Evolutionary conservation across 1,140 invertebrate genomes (phyloP), one percentile per base, ranked within the genome.

Genomic region (Calliphora vicina): DNA sequence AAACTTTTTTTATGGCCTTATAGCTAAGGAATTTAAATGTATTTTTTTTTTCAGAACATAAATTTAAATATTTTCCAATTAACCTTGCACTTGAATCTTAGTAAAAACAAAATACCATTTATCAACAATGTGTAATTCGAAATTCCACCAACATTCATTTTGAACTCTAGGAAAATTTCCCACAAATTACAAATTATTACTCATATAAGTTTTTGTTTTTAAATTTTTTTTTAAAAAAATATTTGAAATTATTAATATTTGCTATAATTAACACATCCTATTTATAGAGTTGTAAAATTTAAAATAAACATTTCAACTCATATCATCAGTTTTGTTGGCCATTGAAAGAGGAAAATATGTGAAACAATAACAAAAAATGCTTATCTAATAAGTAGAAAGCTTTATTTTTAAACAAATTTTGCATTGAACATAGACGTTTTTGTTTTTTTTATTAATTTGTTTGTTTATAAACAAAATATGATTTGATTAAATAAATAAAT

Each of bases 201-300:
- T 76, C 15, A 42, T 76, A 76, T 29, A 15, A n/a, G 17, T 27
- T 35, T 74, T 74, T 74, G 0, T 27, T 35, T 74, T 35, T 74
- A 73, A 27, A 27, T 13, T 73, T 27, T 35, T 5, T 35, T 35
- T 35, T 35, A 5, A 8, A 5, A 35, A 76, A 76, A 42, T 76
- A 27, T n/a, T 76, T 76, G 42, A 76, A 35, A 76, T n/a, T n/a
- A n/a, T n/a, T 5, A 76, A 76, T 35, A n/a, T 57, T 57, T 57
- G 12, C 50, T 57, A 57, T 57, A 17, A 57, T 17, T 57, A 57
- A 57, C 15, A n/a, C 50, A 15, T n/a, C 12, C 50, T 57, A 57
- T 57, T 57, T 57, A 35, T 76, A 35, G n/a, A 29, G 73, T 76
- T 76, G 35, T 35, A 76, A 76, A 35, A 35, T 76, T 76, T 42